phyloP scores from a whole-genome alignment of 2,113 vertebrate genomes.

The Scatophagus argus region DNA sequence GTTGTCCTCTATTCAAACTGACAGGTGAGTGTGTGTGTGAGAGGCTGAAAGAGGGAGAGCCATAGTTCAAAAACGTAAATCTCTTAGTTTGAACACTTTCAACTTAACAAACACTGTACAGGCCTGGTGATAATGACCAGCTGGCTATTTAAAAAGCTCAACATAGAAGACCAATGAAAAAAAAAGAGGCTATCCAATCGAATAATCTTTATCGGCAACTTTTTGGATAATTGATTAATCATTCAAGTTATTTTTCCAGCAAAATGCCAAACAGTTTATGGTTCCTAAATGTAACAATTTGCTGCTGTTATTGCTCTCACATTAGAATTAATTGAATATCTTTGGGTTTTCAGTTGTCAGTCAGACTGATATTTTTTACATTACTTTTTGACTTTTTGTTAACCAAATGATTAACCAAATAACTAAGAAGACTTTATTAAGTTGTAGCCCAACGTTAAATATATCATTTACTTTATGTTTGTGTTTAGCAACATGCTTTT shows the following conservation, averaged over 20 bases:
- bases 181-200: too few relatives aligned
- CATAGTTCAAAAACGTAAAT: background rate
- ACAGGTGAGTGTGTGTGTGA: background rate
- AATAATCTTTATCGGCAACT: too few relatives aligned
- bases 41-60: background rate
- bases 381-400: background rate
- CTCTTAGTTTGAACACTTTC: background rate
- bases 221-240: too few relatives aligned
- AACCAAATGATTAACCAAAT: background rate
- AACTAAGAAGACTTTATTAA: background rate
- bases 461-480: background rate
- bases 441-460: background rate
- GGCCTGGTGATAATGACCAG: background rate
- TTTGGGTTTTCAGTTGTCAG: too few relatives aligned
- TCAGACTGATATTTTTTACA: too few relatives aligned
- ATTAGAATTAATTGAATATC: too few relatives aligned
- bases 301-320: background rate
- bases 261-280: too few relatives aligned
- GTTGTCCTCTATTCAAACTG: background rate
- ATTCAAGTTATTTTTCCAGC: too few relatives aligned
- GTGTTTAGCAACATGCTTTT: background rate
- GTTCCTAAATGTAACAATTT: background rate
- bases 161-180: too few relatives aligned
- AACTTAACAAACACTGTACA: background rate
- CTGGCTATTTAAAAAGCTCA: background rate